Percentiles rank a stretch among this genome's conserved stretches.
phyloP scores from a whole-genome alignment of 2,888 invertebrate species.

The Tiliacea citrago region DNA sequence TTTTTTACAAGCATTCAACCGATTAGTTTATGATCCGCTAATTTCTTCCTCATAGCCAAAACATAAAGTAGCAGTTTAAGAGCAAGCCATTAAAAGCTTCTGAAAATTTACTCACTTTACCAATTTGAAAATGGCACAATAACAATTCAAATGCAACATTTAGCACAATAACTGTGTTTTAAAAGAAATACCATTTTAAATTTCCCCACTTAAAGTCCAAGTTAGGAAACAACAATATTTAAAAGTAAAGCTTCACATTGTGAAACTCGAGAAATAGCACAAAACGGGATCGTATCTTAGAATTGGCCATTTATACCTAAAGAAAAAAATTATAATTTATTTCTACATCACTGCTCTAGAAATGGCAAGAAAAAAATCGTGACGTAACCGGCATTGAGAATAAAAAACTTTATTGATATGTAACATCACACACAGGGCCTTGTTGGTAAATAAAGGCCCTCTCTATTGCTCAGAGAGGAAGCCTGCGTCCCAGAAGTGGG shows the following conservation, averaged over 20 bases:
- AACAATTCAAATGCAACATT: slow-evolving; percentile 19
- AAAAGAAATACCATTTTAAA: slow-evolving; percentile 44
- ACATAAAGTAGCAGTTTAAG: not conserved
- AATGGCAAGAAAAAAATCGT: not conserved
- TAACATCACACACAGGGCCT: not conserved
- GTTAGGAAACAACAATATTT: slow-evolving; percentile 56
- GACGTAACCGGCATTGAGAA: not conserved
- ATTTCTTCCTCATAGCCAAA: not conserved
- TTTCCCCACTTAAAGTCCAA: slow-evolving; percentile 20
- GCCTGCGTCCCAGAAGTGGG: not conserved
- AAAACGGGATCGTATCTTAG: slow-evolving; percentile 14
- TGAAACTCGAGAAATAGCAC: slow-evolving; percentile 28
- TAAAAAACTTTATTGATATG: not conserved
- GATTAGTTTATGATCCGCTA: too few species aligned
- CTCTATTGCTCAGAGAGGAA: not conserved
- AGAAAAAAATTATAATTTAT: not conserved
- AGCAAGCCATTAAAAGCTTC: not conserved
- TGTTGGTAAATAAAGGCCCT: not conserved
- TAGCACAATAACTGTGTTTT: slow-evolving; percentile 21
- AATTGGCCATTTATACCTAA: not conserved
- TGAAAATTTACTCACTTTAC: not conserved
- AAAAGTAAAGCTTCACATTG: slow-evolving; percentile 23
- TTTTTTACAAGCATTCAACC: not conserved
- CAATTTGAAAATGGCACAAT: slow-evolving; percentile 6
- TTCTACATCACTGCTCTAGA: not conserved